These are phyloP conservation scores for Bibio marci DNA, from an alignment of 2,888 invertebrate species.

Conservation along the genomic window DNA sequence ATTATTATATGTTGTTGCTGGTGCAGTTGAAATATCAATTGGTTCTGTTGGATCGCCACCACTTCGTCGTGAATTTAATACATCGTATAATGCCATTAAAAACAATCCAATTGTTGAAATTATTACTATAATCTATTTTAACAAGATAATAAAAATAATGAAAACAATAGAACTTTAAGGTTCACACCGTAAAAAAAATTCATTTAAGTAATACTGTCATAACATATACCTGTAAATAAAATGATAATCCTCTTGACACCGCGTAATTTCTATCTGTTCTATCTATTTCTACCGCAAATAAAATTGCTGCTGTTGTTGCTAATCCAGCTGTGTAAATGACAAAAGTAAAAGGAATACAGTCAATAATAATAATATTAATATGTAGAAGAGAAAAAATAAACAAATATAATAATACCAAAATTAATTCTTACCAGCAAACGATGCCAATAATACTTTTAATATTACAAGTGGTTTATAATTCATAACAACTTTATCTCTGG, in stretches of 20 bases:
- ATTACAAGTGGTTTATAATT: conserved; percentile 62
- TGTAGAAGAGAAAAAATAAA: not conserved
- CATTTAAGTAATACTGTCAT: too few relatives aligned
- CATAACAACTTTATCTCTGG: conserved; percentile 62
- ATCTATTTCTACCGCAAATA: conserved; percentile 76
- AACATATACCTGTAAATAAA: conserved; percentile 74
- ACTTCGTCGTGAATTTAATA: conserved; percentile 52
- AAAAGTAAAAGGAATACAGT: conserved; percentile 5
- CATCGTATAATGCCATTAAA: conserved; percentile 64
- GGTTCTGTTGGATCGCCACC: conserved; percentile 66
- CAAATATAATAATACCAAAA: not conserved
- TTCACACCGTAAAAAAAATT: too few relatives aligned
- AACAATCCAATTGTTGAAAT: conserved; percentile 57
- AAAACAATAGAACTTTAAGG: too few relatives aligned
- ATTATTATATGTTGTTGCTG: conserved; percentile 66
- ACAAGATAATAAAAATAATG: conserved; percentile 25
- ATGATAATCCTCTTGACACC: conserved; percentile 63
- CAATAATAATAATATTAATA: not conserved
- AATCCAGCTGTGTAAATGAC: conserved; percentile 47
- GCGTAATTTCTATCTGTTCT: conserved; percentile 55
- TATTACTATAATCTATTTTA: conserved; percentile 64
- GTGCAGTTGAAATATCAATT: conserved; percentile 35
- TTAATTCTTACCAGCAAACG: conserved; percentile 53
- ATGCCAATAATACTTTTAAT: conserved; percentile 58
- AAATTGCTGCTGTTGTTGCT: conserved; percentile 61